Evolutionary conservation across 2,113 vertebrate species (phyloP).

Genomic region (Bagarius yarrelli): DNA sequence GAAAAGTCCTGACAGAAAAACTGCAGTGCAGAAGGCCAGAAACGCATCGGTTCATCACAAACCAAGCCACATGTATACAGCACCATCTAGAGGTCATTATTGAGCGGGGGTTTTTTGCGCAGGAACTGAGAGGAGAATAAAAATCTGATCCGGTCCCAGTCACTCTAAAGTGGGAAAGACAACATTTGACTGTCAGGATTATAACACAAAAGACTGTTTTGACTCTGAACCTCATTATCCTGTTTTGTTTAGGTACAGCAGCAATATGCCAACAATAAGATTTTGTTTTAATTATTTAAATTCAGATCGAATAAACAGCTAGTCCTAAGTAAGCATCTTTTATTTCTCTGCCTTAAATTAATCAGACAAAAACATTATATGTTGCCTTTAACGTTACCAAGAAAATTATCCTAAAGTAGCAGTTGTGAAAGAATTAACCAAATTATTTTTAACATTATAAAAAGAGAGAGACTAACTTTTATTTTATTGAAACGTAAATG

Average conservation of each 20-base stretch:
- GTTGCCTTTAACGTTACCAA: background rate
- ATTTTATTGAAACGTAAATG: too few species aligned
- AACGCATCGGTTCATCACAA: background rate
- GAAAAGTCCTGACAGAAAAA: background rate
- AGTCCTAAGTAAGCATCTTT: too few species aligned
- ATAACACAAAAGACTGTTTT: background rate
- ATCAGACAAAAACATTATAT: background rate
- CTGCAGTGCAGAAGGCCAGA: conserved; percentile 22
- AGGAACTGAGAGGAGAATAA: background rate
- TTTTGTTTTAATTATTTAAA: background rate
- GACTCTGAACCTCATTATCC: background rate
- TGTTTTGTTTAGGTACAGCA: background rate
- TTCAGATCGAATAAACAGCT: background rate
- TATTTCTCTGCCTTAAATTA: background rate
- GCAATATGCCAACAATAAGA: background rate
- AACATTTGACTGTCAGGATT: background rate
- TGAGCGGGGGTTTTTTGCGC: background rate
- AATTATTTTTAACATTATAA: too few species aligned
- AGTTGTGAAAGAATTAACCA: background rate
- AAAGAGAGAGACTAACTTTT: too few species aligned
- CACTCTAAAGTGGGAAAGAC: background rate
- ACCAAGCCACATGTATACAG: background rate
- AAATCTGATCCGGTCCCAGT: background rate
- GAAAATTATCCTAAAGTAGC: background rate
- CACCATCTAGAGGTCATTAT: conserved; percentile 10